Evolutionary conservation across 2,888 invertebrate species (phyloP).

Genomic region (Lottia gigantea): DNA sequence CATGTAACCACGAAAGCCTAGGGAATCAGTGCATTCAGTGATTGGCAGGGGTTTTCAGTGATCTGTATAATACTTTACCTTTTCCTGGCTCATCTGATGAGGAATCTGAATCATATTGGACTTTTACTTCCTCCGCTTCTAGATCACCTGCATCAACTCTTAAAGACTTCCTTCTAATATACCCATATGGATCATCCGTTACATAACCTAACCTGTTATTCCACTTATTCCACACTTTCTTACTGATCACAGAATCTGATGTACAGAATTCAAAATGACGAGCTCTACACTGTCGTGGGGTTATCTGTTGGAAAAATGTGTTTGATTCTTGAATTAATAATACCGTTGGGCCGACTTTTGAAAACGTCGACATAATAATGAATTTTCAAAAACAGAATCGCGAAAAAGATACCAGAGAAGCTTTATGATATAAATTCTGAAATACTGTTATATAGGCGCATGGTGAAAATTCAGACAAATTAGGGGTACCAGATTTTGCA

Average conservation of each 20-base stretch:
- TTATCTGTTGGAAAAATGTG: neutral
- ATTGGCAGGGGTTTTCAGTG: no score
- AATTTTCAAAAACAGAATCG: no score
- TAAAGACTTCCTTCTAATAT: neutral
- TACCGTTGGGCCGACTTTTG: no score
- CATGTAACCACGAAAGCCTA: no score
- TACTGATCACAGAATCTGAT: neutral
- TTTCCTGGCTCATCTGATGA: no score
- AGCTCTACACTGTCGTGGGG: neutral
- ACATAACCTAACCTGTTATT: constrained; percentile 5
- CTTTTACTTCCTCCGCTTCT: no score
- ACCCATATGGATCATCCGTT: constrained; percentile 15
- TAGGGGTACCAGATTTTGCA: no score
- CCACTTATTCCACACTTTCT: constrained; percentile 10
- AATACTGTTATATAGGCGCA: neutral
- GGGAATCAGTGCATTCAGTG: no score
- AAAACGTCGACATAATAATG: neutral
- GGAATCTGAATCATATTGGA: no score
- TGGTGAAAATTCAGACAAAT: neutral
- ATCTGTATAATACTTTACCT: no score
- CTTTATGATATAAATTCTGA: no score
- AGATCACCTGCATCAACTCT: neutral
- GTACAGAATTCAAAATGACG: constrained; percentile 17
- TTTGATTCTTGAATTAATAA: neutral
- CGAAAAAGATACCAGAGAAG: no score